phyloP scores from a whole-genome alignment of 2,888 invertebrate species.

The Pelosia muscerda region DNA sequence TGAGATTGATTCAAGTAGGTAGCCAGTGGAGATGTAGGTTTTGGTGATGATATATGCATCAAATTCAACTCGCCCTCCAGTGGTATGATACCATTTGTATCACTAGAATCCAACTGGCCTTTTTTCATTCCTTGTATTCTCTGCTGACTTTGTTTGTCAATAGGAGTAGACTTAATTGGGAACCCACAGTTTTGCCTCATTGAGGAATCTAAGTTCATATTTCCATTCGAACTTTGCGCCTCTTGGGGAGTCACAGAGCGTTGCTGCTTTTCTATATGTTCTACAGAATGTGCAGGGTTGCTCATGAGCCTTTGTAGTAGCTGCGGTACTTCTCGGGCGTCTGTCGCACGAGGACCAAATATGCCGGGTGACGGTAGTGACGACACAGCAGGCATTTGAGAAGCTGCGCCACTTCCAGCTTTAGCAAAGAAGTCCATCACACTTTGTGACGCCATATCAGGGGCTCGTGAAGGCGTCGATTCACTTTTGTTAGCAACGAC shows the following conservation, averaged over 20 bases:
- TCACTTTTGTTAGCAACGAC: conserved; percentile 71
- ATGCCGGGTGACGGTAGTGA: conserved; percentile 82
- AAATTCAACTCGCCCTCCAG: conserved; percentile 85
- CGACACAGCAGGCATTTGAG: conserved; percentile 85
- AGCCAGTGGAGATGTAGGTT: conserved; percentile 86
- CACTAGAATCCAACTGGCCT: conserved; percentile 64
- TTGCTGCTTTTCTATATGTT: conserved; percentile 96
- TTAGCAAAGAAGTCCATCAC: conserved; percentile 96
- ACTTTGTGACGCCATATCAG: conserved; percentile 92
- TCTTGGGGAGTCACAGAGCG: conserved; percentile 91
- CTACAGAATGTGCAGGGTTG: conserved; percentile 93
- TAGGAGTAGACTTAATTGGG: conserved; percentile 76
- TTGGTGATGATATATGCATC: conserved; percentile 85
- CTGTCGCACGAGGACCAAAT: conserved; percentile 80
- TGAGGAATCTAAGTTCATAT: conserved; percentile 66
- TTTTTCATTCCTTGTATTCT: conserved; percentile 74
- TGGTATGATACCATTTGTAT: conserved; percentile 75
- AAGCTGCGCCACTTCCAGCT: conserved; percentile 87
- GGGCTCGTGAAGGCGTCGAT: conserved; percentile 83
- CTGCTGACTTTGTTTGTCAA: conserved; percentile 76
- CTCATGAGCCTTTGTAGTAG: conserved; percentile 93
- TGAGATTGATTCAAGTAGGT: conserved; percentile 84
- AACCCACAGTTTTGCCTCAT: conserved; percentile 74
- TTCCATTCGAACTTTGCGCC: conserved; percentile 72
- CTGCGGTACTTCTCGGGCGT: conserved; percentile 87